These are phyloP conservation scores for Atherinomorus stipes DNA, from an alignment of 2,113 vertebrate species.

Conservation along the genomic window DNA sequence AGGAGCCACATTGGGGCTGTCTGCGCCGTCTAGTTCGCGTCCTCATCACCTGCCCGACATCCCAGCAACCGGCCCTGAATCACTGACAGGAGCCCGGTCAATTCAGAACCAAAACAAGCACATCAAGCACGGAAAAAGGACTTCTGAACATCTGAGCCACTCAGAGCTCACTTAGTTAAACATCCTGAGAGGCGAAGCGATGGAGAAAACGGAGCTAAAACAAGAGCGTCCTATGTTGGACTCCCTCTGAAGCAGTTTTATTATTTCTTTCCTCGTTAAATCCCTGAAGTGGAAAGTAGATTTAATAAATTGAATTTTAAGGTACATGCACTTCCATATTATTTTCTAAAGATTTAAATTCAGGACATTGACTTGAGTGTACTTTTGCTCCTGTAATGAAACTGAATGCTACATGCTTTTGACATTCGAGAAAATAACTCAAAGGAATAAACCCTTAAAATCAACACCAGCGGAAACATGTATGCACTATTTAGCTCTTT, in stretches of 20 bases:
- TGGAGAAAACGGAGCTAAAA: conserved; percentile 7
- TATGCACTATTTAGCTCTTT: no score
- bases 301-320: neutral
- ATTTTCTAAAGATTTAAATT: neutral
- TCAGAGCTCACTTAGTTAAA: neutral
- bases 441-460: no score
- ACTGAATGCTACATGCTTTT: rapidly evolving
- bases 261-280: neutral
- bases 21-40: conserved; percentile 57
- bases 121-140: neutral
- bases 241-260: neutral
- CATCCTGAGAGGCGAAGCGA: neutral
- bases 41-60: conserved; percentile 42
- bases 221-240: neutral
- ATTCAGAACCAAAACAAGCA: conserved; percentile 43
- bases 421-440: no score
- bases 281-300: neutral
- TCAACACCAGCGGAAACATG: no score
- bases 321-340: no score
- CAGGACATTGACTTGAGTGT: no score
- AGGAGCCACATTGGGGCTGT: conserved; percentile 80
- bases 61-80: conserved; percentile 47
- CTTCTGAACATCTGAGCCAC: neutral
- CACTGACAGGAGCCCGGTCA: conserved; percentile 19
- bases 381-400: neutral